Evolutionary conservation across 2,888 invertebrate species (phyloP).

Genomic region (Caenorhabditis sp.): DNA sequence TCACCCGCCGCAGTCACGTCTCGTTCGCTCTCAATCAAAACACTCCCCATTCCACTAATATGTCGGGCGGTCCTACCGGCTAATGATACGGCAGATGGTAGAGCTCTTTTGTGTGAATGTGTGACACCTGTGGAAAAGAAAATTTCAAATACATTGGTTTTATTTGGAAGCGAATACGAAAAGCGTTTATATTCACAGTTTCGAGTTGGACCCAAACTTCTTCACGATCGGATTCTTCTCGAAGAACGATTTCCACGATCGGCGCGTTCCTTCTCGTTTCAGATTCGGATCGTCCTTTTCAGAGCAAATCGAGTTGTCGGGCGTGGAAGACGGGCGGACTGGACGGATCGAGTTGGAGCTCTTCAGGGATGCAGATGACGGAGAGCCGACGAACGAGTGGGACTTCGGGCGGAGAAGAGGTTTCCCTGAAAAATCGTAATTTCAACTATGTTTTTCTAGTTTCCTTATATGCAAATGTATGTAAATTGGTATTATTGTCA

Average conservation of each 20-base stretch:
- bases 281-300: slow-evolving; percentile 2
- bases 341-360: slow-evolving; percentile 6
- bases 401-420: slow-evolving; percentile 17
- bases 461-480: too few relatives aligned
- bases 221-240: slow-evolving; percentile 14
- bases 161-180: neutral
- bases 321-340: slow-evolving; percentile 31
- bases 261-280: slow-evolving; percentile 17
- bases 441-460: too few relatives aligned
- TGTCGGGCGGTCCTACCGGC: slow-evolving; percentile 22
- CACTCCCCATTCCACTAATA: slow-evolving; percentile 22
- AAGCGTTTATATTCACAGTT: slow-evolving; percentile 5
- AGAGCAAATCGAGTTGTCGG: slow-evolving; percentile 23
- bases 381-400: slow-evolving; percentile 27
- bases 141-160: slow-evolving; percentile 1
- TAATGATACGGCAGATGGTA: slow-evolving; percentile 47
- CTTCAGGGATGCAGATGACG: slow-evolving; percentile 21
- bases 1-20: slow-evolving; percentile 22
- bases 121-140: slow-evolving; percentile 53
- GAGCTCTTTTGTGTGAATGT: neutral
- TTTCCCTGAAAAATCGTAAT: slow-evolving; percentile 28
- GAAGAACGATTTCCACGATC: slow-evolving; percentile 40
- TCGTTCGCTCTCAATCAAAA: slow-evolving; percentile 30
- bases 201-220: slow-evolving; percentile 19
- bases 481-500: neutral